Conservation (phyloP, 2,888 invertebrate species). For the Megaustenia siamemsis region DNA sequence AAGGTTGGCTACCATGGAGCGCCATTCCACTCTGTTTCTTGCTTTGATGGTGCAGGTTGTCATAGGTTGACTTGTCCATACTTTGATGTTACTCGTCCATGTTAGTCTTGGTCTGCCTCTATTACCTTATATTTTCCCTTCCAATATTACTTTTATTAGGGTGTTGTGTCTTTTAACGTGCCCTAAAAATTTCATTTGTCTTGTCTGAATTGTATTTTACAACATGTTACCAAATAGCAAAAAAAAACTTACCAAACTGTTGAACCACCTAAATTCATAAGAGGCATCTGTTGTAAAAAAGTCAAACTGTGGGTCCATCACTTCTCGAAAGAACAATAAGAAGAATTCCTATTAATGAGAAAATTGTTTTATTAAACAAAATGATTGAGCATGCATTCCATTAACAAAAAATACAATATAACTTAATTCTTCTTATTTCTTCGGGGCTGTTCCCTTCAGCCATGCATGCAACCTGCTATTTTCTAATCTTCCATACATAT, state of each 20-base stretch:
- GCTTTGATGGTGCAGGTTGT: no score
- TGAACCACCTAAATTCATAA: slow-evolving; percentile 95
- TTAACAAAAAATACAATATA: no score
- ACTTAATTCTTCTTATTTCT: no score
- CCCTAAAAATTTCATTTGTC: no score
- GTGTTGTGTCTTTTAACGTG: background rate
- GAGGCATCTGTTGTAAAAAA: slow-evolving; percentile 97
- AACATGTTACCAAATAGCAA: no score
- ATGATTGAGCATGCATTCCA: background rate
- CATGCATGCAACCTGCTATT: no score
- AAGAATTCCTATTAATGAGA: background rate
- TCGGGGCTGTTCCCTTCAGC: no score
- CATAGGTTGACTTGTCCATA: no score
- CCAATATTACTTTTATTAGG: background rate
- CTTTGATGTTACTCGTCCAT: background rate
- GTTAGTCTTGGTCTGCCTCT: background rate
- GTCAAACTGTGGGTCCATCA: slow-evolving; percentile 96
- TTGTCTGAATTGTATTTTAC: no score
- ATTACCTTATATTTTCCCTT: background rate
- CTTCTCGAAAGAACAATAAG: slow-evolving; percentile 90
- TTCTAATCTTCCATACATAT: no score
- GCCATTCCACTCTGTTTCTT: no score
- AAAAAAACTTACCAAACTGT: slow-evolving; percentile 81
- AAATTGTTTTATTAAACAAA: background rate
- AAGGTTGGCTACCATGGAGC: no score